These are phyloP conservation scores for Micrastur ruficollis DNA, from an alignment of 2,797 vertebrate genomes.

Conservation along the genomic window DNA sequence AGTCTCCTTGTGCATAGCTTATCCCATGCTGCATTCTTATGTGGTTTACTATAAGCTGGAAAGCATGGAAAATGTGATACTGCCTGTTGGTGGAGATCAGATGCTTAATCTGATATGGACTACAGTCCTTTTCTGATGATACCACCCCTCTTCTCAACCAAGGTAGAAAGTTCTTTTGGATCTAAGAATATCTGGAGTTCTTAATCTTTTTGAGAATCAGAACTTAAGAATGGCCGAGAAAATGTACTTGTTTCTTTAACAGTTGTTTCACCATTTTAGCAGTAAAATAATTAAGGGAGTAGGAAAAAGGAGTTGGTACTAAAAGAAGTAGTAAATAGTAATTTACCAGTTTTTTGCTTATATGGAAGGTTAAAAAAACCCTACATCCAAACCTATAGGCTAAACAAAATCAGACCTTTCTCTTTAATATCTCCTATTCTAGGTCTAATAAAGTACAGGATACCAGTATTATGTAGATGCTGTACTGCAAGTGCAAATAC, in stretches of 20 bases:
- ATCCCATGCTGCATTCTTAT: rapidly evolving
- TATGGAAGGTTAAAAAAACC: neutral
- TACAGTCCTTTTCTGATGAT: neutral
- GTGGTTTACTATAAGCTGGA: neutral
- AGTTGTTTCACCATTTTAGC: neutral
- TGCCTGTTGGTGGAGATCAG: neutral
- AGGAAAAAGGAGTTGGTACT: neutral
- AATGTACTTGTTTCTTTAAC: neutral
- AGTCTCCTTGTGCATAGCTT: neutral
- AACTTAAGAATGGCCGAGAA: neutral
- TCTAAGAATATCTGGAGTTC: neutral
- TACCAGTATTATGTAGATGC: neutral
- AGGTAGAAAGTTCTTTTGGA: neutral
- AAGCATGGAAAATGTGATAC: neutral
- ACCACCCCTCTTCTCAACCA: neutral
- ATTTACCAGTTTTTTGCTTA: neutral
- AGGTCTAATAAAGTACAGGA: neutral
- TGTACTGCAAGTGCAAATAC: neutral
- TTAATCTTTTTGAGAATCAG: neutral
- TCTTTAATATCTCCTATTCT: neutral
- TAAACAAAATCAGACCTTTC: neutral
- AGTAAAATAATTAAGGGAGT: neutral
- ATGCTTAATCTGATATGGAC: neutral
- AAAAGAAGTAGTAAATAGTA: neutral
- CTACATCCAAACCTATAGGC: neutral